phyloP scores from a whole-genome alignment of 1,140 invertebrate genomes.

The Papilio dardanus region DNA sequence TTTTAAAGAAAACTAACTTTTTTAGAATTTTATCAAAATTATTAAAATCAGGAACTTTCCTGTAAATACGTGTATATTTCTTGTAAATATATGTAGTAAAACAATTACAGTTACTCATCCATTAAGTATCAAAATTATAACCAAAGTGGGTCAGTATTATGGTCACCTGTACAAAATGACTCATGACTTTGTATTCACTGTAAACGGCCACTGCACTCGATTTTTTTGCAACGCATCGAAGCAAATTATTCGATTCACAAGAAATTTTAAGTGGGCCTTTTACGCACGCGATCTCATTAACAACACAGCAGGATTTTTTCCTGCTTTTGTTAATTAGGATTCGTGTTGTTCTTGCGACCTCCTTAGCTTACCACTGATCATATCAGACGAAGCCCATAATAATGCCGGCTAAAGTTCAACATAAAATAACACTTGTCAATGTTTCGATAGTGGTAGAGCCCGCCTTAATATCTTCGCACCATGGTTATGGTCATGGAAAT shows the following conservation, averaged over 20 bases:
- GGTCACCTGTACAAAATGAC: slow-evolving; percentile 2
- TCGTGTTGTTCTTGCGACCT: not conserved
- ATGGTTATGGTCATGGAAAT: too few relatives aligned
- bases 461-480: too few relatives aligned
- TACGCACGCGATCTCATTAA: slow-evolving; percentile 20
- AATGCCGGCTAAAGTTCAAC: too few relatives aligned
- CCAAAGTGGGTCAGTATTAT: slow-evolving; percentile 18
- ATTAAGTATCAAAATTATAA: not conserved
- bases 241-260: slow-evolving; percentile 31
- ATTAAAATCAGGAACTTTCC: not conserved
- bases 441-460: too few relatives aligned
- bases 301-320: not conserved
- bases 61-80: too few relatives aligned
- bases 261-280: slow-evolving; percentile 22
- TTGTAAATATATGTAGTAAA: not conserved
- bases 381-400: not conserved
- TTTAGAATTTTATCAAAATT: too few relatives aligned
- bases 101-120: not conserved
- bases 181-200: slow-evolving; percentile 11
- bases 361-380: not conserved
- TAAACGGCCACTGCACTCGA: slow-evolving; percentile 25
- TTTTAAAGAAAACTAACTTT: too few relatives aligned
- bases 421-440: too few relatives aligned
- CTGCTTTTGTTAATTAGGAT: not conserved
- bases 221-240: slow-evolving; percentile 1